Base-by-base conservation (phyloP, 2,113 vertebrate species). In the Tragelaphus buxtoni region DNA sequence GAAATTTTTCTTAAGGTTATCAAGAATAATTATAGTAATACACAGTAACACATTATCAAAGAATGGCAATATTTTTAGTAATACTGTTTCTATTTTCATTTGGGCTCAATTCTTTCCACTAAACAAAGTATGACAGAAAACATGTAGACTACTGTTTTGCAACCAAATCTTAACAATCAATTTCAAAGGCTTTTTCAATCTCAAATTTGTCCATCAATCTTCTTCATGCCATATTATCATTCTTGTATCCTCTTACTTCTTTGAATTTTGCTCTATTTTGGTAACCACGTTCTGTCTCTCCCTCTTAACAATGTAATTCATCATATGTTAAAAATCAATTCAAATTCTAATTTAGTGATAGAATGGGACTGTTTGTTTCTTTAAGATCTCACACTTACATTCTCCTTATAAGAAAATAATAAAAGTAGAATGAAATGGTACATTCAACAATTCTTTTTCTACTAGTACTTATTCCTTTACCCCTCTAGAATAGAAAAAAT, bases 31-130 rank as follows among this genome's bases (percentile, higher is more conserved):
- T 92, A 45, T 45, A 83, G 77, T 30, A 56, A 77, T 16, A 55
- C 4, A 96, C 4, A 97, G 39, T 85, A 95, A 69, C 91, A 77
- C 13, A 84, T 69, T 88, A 86, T 32, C 51, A 83, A 96, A 92
- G 83, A 61, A 72, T 88, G 45, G 61, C 30, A 63, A n/a, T 30
- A 89, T 89, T 91, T 92, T 81, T 92, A 80, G 7, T 77, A 84
- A 65, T 81, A 22, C 12, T 90, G 10, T 35, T 77, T 87, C 49
- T 90, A 72, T 90, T 92, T 90, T 87, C 16, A 87, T 42, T 61
- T 89, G 85, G 12, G 47, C 7, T 24, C 30, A 47, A 47, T 14
- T 74, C 14, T 76, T 86, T 45, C 58, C 65, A 89, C 56, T 91
- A n/a, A 92, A 51, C 2, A 87, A 91, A 69, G 51, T 35, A 45